Evolutionary conservation across 2,888 invertebrate species (phyloP).

Genomic region (Hoplodrina ambigua): DNA sequence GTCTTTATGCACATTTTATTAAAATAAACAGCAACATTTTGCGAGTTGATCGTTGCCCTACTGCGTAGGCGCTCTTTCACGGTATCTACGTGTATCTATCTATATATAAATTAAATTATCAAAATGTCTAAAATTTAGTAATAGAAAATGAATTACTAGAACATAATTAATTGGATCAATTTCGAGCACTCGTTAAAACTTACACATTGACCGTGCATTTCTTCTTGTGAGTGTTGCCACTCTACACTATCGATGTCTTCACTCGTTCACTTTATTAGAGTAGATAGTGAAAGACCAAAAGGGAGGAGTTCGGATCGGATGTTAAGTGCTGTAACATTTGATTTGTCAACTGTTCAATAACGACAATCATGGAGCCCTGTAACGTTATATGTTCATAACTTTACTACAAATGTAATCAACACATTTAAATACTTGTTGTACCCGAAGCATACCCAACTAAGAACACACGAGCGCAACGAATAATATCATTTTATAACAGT

Average conservation of each 20-base stretch:
- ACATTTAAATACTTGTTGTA: not conserved
- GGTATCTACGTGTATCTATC: slow-evolving; percentile 79
- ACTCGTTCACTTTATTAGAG: slow-evolving; percentile 84
- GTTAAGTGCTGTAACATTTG: slow-evolving; percentile 71
- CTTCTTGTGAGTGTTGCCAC: slow-evolving; percentile 86
- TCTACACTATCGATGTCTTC: slow-evolving; percentile 84
- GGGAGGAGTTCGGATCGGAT: slow-evolving; percentile 82
- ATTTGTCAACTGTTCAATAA: slow-evolving; percentile 53
- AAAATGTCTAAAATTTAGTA: slow-evolving; percentile 85
- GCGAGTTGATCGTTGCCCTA: slow-evolving; percentile 63
- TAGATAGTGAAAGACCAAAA: slow-evolving; percentile 87
- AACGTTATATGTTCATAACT: slow-evolving; percentile 47
- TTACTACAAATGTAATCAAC: slow-evolving; percentile 6
- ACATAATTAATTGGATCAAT: slow-evolving; percentile 87
- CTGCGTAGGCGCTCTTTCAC: slow-evolving; percentile 74
- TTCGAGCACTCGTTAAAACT: slow-evolving; percentile 90
- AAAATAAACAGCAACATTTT: slow-evolving; percentile 57
- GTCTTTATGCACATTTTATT: slow-evolving; percentile 59
- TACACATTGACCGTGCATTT: slow-evolving; percentile 89
- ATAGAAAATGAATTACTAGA: slow-evolving; percentile 89
- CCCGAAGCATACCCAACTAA: slow-evolving; percentile 5
- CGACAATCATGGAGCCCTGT: slow-evolving; percentile 33
- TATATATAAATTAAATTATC: slow-evolving; percentile 84
- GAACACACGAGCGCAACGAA: slow-evolving; percentile 27
- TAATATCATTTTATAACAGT: slow-evolving; percentile 19